Conservation (phyloP, 2,797 vertebrate species). For the Syngnathus acus region DNA sequence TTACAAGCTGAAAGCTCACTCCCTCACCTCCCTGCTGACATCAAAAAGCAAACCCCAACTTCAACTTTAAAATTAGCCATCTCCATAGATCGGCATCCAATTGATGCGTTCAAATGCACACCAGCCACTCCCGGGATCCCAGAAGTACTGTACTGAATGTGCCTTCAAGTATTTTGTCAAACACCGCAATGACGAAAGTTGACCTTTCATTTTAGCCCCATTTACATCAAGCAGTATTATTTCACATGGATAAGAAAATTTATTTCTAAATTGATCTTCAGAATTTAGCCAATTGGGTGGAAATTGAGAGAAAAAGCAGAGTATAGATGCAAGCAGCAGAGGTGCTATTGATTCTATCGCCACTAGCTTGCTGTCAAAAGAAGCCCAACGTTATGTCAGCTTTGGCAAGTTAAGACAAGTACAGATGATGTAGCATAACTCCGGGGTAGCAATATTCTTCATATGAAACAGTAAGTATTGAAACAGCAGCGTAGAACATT, state of each 20-base stretch:
- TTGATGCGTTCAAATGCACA: slow-evolving; percentile 29
- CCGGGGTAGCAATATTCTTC: background rate
- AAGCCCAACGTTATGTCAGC: background rate
- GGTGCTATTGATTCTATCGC: background rate
- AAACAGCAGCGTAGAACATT: background rate
- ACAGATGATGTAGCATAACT: background rate
- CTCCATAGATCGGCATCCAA: slow-evolving; percentile 31
- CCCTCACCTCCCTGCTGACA: slow-evolving; percentile 43
- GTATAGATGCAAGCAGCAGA: background rate
- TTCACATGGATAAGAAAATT: background rate
- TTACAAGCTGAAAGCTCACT: slow-evolving; percentile 35
- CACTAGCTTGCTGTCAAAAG: too few relatives aligned
- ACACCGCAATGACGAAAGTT: slow-evolving; percentile 27
- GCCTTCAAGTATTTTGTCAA: slow-evolving; percentile 61
- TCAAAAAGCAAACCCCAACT: slow-evolving; percentile 38
- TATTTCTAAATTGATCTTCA: background rate
- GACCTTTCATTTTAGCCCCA: slow-evolving; percentile 2
- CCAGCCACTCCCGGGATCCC: slow-evolving; percentile 35
- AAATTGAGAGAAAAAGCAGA: background rate
- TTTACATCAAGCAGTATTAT: background rate
- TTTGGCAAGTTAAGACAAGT: background rate
- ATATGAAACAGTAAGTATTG: background rate
- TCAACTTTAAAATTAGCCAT: slow-evolving; percentile 37
- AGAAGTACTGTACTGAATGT: slow-evolving; percentile 64
- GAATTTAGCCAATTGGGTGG: background rate